Conservation (phyloP, 2,113 vertebrate species). For the Plectropomus leopardus region DNA sequence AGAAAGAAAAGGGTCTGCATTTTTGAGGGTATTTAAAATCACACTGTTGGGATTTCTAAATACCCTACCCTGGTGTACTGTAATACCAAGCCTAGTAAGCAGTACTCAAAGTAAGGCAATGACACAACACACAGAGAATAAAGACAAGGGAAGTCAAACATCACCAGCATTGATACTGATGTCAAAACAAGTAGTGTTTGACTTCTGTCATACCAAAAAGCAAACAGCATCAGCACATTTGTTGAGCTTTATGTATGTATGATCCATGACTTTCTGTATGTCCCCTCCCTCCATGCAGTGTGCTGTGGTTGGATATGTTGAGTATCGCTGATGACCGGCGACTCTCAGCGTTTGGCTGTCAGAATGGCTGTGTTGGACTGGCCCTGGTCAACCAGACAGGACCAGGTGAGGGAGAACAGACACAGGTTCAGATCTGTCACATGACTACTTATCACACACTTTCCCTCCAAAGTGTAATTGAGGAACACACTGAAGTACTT, state of each 20-base stretch:
- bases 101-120: not conserved
- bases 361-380: slow-evolving; percentile 89
- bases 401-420: slow-evolving; percentile 79
- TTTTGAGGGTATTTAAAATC: too few relatives aligned
- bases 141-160: not conserved
- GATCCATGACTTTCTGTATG: not conserved
- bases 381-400: slow-evolving; percentile 88
- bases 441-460: not conserved
- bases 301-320: slow-evolving; percentile 89
- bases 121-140: not conserved
- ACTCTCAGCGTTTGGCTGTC: slow-evolving; percentile 90
- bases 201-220: too few relatives aligned
- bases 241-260: not conserved
- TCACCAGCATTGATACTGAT: too few relatives aligned
- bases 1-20: too few relatives aligned
- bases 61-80: too few relatives aligned
- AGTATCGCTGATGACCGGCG: slow-evolving; percentile 80
- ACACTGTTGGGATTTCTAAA: too few relatives aligned
- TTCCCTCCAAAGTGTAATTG: not conserved
- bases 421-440: not conserved
- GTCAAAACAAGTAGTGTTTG: too few relatives aligned
- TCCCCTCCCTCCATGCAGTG: slow-evolving; percentile 75
- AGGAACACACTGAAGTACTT: not conserved
- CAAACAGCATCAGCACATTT: too few relatives aligned
- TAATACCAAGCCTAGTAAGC: too few relatives aligned